Percentiles rank a stretch among this genome's conserved stretches.
phyloP scores from a whole-genome alignment of 2,888 invertebrate species.

The Molorchus minor region DNA sequence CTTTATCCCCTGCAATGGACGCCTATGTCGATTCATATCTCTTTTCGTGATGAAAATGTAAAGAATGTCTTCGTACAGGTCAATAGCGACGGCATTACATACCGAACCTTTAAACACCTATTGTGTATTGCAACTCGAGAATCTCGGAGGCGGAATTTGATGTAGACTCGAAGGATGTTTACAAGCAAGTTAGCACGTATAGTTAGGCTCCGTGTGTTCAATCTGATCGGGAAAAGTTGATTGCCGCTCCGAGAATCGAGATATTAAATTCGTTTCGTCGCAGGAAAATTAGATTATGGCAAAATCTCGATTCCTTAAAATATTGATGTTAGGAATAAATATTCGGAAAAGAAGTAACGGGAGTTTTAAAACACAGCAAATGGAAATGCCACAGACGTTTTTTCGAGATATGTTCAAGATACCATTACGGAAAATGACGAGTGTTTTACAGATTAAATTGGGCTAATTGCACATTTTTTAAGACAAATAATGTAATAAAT shows the following conservation, averaged over 20 bases:
- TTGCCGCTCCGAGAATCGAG: neutral
- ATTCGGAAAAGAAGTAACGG: too few relatives aligned
- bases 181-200: constrained; percentile 37
- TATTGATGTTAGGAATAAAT: too few relatives aligned
- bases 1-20: too few relatives aligned
- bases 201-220: constrained; percentile 9
- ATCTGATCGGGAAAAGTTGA: constrained; percentile 17
- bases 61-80: constrained; percentile 35
- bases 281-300: too few relatives aligned
- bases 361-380: too few relatives aligned
- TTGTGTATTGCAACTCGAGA: constrained; percentile 41
- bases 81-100: constrained; percentile 33
- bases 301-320: too few relatives aligned
- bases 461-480: neutral
- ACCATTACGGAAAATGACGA: too few relatives aligned
- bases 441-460: too few relatives aligned
- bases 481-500: neutral
- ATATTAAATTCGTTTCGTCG: constrained; percentile 18
- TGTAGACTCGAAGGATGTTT: constrained; percentile 35
- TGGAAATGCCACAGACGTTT: too few relatives aligned
- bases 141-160: constrained; percentile 33
- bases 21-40: too few relatives aligned
- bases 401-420: too few relatives aligned
- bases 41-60: constrained; percentile 40
- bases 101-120: constrained; percentile 44